These are phyloP conservation scores for Macrosteles quadrilineatus DNA, from an alignment of 1,140 invertebrate species.

Conservation along the genomic window DNA sequence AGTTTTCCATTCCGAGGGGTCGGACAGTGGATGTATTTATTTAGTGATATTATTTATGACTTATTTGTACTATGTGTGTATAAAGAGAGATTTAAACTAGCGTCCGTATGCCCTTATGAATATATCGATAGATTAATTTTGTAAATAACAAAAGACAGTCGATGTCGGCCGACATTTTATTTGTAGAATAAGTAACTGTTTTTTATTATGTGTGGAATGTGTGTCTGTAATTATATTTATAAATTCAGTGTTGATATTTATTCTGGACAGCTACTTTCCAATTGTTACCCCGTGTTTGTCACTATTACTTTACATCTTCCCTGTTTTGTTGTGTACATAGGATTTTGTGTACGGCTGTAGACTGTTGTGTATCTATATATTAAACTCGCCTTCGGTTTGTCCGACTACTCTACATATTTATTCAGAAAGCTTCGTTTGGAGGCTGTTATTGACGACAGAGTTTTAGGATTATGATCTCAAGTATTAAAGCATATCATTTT, in stretches of 20 bases:
- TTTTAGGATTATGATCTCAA: background rate
- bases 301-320: background rate
- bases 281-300: constrained; percentile 10
- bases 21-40: constrained; percentile 5
- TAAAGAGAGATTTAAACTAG: constrained; percentile 1
- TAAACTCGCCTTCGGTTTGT: background rate
- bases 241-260: constrained; percentile 32
- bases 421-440: background rate
- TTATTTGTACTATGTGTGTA: constrained; percentile 2
- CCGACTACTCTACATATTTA: background rate
- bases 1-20: background rate
- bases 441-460: background rate
- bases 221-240: constrained; percentile 33
- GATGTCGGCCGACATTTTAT: constrained; percentile 30
- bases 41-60: constrained; percentile 22
- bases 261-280: constrained; percentile 21
- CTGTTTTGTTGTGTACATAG: constrained; percentile 13
- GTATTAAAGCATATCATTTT: constrained; percentile 11
- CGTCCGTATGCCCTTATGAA: constrained; percentile 17
- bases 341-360: background rate
- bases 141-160: constrained; percentile 28
- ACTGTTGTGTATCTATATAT: constrained; percentile 10
- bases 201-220: constrained; percentile 27
- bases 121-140: constrained; percentile 16
- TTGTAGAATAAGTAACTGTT: constrained; percentile 27